Percentiles rank a stretch among this genome's conserved stretches.
These are phyloP conservation scores for Elanus axillaris DNA, from an alignment of 2,113 vertebrate species.

Conservation along the genomic window DNA sequence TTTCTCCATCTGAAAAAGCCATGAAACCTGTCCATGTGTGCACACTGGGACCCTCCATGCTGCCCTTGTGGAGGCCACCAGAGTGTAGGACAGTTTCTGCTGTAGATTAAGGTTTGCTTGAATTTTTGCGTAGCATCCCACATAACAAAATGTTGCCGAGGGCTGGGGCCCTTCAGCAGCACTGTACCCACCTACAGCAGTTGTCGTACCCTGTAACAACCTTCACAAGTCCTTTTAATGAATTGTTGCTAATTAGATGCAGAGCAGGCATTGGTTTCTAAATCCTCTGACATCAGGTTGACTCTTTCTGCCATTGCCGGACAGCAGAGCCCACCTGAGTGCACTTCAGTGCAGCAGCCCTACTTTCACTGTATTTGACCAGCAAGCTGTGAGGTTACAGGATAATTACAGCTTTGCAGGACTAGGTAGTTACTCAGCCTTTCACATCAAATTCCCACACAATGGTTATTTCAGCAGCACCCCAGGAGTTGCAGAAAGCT, in stretches of 20 bases:
- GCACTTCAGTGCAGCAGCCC: not conserved
- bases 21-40: not conserved
- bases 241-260: not conserved
- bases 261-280: not conserved
- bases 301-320: not conserved
- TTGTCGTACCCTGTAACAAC: not conserved
- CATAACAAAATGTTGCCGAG: not conserved
- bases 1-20: not conserved
- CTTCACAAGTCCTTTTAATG: not conserved
- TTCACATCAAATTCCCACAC: not conserved
- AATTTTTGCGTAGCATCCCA: not conserved
- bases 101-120: not conserved
- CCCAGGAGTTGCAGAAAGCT: not conserved
- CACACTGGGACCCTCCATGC: fast-evolving
- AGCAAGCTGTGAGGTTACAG: not conserved
- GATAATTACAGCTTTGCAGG: constrained; percentile 8
- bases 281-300: not conserved
- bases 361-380: not conserved
- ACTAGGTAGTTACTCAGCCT: not conserved
- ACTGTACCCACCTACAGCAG: not conserved
- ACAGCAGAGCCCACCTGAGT: not conserved
- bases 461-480: not conserved
- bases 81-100: fast-evolving
- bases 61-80: not conserved
- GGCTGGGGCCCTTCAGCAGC: not conserved